A percentile compares a stretch with the other conserved stretches of the same genome.
These are phyloP conservation scores for Calcarius lapponicus DNA, from an alignment of 2,797 vertebrate species.

Conservation along the genomic window DNA sequence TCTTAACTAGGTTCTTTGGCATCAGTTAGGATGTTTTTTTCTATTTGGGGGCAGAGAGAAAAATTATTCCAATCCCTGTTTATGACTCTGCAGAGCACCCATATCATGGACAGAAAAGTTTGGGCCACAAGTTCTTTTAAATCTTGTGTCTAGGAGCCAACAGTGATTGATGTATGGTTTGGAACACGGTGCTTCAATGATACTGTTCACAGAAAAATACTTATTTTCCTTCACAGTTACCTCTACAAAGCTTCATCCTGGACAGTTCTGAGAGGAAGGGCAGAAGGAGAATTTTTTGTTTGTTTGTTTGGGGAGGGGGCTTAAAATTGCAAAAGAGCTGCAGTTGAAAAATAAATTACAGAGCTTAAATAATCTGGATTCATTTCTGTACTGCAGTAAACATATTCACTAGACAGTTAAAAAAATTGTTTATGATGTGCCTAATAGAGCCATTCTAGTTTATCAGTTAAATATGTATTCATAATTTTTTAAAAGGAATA, in stretches of 20 bases:
- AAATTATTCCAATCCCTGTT: background rate
- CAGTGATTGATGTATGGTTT: background rate
- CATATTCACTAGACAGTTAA: background rate
- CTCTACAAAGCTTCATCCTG: background rate
- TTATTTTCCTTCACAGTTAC: background rate
- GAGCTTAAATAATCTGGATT: slow-evolving; percentile 4
- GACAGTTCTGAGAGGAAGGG: background rate
- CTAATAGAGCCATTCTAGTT: slow-evolving; percentile 52
- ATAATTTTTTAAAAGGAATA: slow-evolving; percentile 64
- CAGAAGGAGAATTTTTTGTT: background rate
- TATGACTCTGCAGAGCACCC: background rate
- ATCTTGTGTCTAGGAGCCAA: background rate
- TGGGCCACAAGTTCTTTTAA: background rate
- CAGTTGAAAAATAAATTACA: background rate
- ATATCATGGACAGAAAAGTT: background rate
- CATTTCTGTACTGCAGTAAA: background rate
- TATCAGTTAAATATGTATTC: slow-evolving; percentile 60
- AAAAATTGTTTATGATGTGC: slow-evolving; percentile 44
- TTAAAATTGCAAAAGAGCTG: background rate
- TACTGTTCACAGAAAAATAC: background rate
- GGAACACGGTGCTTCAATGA: background rate
- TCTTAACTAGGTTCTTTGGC: background rate
- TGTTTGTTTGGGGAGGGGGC: background rate
- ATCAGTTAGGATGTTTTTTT: background rate
- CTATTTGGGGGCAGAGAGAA: background rate